Conservation (phyloP, 2,113 vertebrate genomes). For the Petrocephalus microphthalmus region DNA sequence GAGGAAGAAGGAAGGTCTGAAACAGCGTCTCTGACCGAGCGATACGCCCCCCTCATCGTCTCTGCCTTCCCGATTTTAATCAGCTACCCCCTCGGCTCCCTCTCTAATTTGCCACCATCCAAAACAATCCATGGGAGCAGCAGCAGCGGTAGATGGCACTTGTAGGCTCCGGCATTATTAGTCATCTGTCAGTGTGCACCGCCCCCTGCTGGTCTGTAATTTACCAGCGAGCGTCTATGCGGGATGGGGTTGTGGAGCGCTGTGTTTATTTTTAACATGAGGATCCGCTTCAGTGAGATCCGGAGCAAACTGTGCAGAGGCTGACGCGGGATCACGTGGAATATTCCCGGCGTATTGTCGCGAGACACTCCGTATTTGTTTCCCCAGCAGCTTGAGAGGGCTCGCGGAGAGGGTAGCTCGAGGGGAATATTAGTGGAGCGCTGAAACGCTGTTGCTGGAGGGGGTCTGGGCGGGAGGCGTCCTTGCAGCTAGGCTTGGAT, state of each 20-base stretch:
- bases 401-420: background rate
- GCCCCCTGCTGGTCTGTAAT: slow-evolving; percentile 7
- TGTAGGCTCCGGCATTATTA: background rate
- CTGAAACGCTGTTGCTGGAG: background rate
- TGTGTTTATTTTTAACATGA: background rate
- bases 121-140: background rate
- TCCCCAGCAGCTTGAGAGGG: background rate
- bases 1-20: background rate
- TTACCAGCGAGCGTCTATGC: background rate
- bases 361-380: too few relatives aligned
- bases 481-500: background rate
- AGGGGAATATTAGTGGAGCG: background rate
- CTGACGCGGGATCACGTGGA: background rate
- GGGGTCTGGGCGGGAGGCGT: background rate
- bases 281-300: background rate
- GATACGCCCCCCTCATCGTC: background rate
- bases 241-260: background rate
- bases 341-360: background rate
- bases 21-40: background rate
- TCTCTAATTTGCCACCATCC: background rate
- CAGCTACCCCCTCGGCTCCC: background rate
- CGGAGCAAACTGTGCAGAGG: background rate
- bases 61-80: background rate
- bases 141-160: background rate
- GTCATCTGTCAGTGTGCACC: background rate